Evolutionary conservation across 2,797 vertebrate species (phyloP), one percentile per base, ranked within the genome.

Genomic region (Acropternis orthonyx): DNA sequence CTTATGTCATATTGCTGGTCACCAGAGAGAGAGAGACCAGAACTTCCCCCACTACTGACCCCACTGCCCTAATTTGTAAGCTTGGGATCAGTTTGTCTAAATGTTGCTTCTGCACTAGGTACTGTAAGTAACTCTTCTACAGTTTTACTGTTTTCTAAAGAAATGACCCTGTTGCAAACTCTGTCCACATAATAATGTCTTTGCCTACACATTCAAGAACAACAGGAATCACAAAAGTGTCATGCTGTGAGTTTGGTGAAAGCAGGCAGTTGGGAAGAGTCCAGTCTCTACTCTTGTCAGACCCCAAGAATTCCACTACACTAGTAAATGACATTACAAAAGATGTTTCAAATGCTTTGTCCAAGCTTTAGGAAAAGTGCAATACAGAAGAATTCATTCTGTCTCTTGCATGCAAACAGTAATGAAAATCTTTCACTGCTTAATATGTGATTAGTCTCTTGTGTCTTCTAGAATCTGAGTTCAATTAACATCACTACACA

Each of bases 1-100:
- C 28, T 15, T 3, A 1, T 36, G 12, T 58, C 18, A 26, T 16
- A 1, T 51, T 0, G 0, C 18, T 82, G 32, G 6, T 37, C 14
- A 51, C 37, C 14, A 30, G 52, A 52, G 34, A 68, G 32, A 41
- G 16, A n/a, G 28, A 77, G 15, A n/a, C 17, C 36, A 77, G 8
- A 10, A 51, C 8, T 9, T 46, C 3, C 8, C 10, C 3, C 17
- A 41, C 10, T 1, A 1, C 51, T 74, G 56, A 27, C 3, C 10
- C 4, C 4, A 2, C 19, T n/a, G 34, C 37, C 20, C 26, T 71
- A 17, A 14, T 36, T 66, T 58, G 15, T 30, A 16, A 23, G 18
- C 23, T 49, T 61, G 8, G 26, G 14, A 43, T 43, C 32, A 11
- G 9, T 43, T 48, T 75, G 12, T 56, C 39, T 49, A 19, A 34